Conservation (phyloP, 1,140 invertebrate species). For the Brachionus rotundiformis region DNA sequence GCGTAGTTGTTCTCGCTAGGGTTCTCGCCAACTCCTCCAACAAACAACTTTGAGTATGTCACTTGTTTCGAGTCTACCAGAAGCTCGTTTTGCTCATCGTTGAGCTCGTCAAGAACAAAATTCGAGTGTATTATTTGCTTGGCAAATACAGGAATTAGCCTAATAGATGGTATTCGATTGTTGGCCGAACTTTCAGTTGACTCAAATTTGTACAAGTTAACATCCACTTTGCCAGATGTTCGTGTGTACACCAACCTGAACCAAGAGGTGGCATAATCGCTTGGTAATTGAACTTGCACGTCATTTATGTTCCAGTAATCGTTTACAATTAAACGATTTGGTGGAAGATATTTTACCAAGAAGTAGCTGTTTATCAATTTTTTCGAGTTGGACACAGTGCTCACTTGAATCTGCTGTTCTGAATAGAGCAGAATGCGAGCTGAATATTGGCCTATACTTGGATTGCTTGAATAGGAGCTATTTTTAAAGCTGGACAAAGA, state of each 20-base stretch:
- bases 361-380: conserved; percentile 40
- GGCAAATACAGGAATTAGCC: neutral
- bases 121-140: conserved; percentile 27
- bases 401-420: conserved; percentile 44
- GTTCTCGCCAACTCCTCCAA: conserved; percentile 32
- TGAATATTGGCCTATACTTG: neutral
- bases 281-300: conserved; percentile 27
- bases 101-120: conserved; percentile 13
- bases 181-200: neutral
- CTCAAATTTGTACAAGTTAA: conserved; percentile 33
- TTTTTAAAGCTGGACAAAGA: neutral
- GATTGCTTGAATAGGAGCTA: neutral
- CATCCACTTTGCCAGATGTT: neutral
- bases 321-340: conserved; percentile 27
- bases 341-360: neutral
- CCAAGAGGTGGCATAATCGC: conserved; percentile 24
- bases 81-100: neutral
- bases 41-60: conserved; percentile 19
- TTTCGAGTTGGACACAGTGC: conserved; percentile 29
- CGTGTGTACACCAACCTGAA: conserved; percentile 36
- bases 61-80: conserved; percentile 14
- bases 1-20: neutral
- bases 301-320: conserved; percentile 50
- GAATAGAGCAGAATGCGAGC: conserved; percentile 36
- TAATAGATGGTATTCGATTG: conserved; percentile 22